Evolutionary conservation across 2,113 vertebrate species (phyloP).

Genomic region (Caranx ignobilis): DNA sequence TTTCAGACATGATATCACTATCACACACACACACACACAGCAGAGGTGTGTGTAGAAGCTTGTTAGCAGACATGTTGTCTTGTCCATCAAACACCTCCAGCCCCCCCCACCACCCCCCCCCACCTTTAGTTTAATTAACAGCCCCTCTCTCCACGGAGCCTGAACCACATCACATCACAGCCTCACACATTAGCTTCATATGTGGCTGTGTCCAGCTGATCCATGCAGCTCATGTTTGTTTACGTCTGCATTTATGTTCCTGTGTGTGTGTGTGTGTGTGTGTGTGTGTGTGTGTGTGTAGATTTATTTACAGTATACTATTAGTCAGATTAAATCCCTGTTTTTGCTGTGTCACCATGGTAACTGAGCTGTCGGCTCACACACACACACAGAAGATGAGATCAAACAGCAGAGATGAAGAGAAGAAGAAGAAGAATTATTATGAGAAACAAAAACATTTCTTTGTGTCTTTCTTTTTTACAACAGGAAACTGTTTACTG

Average conservation of each 20-base stretch:
- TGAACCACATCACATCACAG: background rate
- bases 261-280: background rate
- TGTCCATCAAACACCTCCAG: slow-evolving; percentile 46
- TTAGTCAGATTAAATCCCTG: no score
- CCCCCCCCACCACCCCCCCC: slow-evolving; percentile 1
- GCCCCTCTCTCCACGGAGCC: slow-evolving; percentile 15
- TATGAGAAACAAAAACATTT: no score
- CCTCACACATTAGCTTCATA: background rate
- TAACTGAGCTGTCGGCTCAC: background rate
- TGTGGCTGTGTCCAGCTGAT: background rate
- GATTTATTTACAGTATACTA: background rate
- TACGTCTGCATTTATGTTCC: no score
- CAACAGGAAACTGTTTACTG: no score
- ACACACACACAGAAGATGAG: background rate
- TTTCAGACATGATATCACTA: background rate
- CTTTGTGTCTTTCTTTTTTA: no score
- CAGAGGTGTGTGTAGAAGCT: slow-evolving; percentile 1
- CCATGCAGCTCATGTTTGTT: background rate
- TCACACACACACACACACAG: background rate
- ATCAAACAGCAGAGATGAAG: no score
- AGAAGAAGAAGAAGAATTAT: no score
- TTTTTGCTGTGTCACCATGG: background rate
- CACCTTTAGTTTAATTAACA: slow-evolving; percentile 70
- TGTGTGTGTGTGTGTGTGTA: no score
- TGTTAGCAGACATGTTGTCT: slow-evolving; percentile 47